Percentiles rank a stretch among this genome's conserved stretches.
phyloP scores from a whole-genome alignment of 2,797 vertebrate genomes.

The Manis javanica region DNA sequence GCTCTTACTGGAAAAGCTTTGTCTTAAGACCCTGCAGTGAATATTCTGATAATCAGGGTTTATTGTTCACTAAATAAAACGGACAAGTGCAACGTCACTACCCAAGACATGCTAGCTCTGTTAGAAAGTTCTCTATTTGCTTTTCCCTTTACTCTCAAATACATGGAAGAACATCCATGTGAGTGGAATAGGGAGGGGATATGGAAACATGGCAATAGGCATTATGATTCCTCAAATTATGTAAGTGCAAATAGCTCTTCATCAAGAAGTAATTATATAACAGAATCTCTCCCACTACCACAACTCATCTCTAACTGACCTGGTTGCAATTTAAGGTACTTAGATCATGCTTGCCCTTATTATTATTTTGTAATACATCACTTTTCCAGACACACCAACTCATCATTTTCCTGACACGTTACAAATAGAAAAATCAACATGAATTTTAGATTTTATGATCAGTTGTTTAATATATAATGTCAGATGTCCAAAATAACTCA shows the following conservation, averaged over 20 bases:
- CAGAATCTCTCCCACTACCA: conserved; percentile 79
- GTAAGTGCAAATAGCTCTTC: conserved; percentile 82
- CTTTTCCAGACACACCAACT: conserved; percentile 56
- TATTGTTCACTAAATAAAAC: conserved; percentile 85
- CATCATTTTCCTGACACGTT: conserved; percentile 54
- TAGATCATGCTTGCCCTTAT: background rate
- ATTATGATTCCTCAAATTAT: conserved; percentile 79
- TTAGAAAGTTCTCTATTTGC: conserved; percentile 85
- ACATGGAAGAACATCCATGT: conserved; percentile 77
- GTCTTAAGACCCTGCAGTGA: conserved; percentile 84
- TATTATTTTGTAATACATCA: conserved; percentile 27
- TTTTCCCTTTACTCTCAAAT: conserved; percentile 73
- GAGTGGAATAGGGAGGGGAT: conserved; percentile 69
- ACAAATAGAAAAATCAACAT: conserved; percentile 55
- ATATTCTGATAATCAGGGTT: conserved; percentile 85
- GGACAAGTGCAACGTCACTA: conserved; percentile 83
- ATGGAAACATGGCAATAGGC: conserved; percentile 72
- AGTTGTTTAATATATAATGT: conserved; percentile 67
- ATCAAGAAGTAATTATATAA: conserved; percentile 83
- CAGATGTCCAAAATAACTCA: conserved; percentile 56
- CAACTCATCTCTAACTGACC: conserved; percentile 80
- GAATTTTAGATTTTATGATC: conserved; percentile 71
- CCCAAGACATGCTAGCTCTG: conserved; percentile 76
- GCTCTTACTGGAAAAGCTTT: conserved; percentile 86
- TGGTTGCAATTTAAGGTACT: conserved; percentile 78